A percentile compares a stretch with the other conserved stretches of the same genome.
These are phyloP conservation scores for Salmo trutta DNA, from an alignment of 2,797 vertebrate genomes.

Conservation along the genomic window DNA sequence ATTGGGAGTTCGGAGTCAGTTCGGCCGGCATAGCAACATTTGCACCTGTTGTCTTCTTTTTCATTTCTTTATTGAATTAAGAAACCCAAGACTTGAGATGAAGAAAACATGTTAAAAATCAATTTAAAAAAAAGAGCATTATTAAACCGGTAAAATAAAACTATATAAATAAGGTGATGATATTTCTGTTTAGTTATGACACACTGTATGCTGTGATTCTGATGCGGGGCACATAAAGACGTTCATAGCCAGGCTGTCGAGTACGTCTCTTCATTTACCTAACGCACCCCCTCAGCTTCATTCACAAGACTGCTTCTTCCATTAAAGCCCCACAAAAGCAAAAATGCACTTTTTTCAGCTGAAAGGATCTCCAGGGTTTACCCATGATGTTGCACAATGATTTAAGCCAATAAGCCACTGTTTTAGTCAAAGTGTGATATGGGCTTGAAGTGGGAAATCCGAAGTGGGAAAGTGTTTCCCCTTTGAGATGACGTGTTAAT, in stretches of 20 bases:
- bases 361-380: no score
- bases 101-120: conserved; percentile 73
- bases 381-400: no score
- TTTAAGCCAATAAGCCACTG: no score
- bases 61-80: conserved; percentile 74
- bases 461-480: no score
- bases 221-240: conserved; percentile 83
- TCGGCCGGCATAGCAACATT: conserved; percentile 44
- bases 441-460: no score
- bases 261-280: conserved; percentile 45
- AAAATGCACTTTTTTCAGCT: no score
- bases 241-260: conserved; percentile 72
- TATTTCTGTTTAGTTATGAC: conserved; percentile 82
- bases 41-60: conserved; percentile 79
- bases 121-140: conserved; percentile 58
- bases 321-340: no score
- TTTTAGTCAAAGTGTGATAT: no score
- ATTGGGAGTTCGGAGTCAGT: conserved; percentile 24
- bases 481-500: no score
- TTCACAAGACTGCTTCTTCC: no score
- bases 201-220: conserved; percentile 85
- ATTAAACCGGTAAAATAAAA: conserved; percentile 56
- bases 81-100: conserved; percentile 71
- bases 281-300: background rate
- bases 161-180: conserved; percentile 79